A percentile compares a stretch with the other conserved stretches of the same genome.
These are phyloP conservation scores for Cacatua alba DNA, from an alignment of 2,113 vertebrate genomes.

Conservation along the genomic window DNA sequence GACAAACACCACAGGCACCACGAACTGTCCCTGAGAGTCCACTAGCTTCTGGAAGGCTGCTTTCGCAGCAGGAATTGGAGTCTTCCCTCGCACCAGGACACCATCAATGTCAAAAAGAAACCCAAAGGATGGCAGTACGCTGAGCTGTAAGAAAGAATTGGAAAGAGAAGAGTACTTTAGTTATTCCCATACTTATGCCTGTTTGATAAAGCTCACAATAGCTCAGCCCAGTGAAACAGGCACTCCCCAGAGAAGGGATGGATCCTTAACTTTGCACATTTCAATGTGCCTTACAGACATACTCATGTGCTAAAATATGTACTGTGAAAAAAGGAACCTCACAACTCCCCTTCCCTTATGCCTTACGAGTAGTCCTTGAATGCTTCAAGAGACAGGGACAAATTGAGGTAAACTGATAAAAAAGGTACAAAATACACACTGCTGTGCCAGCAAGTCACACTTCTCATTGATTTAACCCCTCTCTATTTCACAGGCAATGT, in stretches of 20 bases:
- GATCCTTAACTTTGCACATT: not conserved
- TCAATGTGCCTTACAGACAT: accelerated
- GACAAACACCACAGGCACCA: conserved; percentile 89
- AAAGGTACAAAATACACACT: not conserved
- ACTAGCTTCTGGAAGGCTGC: conserved; percentile 86
- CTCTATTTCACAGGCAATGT: not conserved
- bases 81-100: conserved; percentile 84
- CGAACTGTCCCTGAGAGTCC: conserved; percentile 78
- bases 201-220: not conserved
- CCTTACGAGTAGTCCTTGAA: not conserved
- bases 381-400: not conserved
- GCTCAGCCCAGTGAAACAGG: not conserved
- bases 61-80: conserved; percentile 82
- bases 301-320: not conserved
- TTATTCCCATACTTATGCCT: not conserved
- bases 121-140: conserved; percentile 77
- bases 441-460: not conserved
- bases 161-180: not conserved
- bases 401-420: not conserved
- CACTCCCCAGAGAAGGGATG: not conserved
- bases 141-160: not conserved
- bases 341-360: not conserved
- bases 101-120: conserved; percentile 89
- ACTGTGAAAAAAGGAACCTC: not conserved
- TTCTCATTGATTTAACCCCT: not conserved